These are phyloP conservation scores for Squalus acanthias DNA, from an alignment of 2,797 vertebrate species.

Conservation along the genomic window DNA sequence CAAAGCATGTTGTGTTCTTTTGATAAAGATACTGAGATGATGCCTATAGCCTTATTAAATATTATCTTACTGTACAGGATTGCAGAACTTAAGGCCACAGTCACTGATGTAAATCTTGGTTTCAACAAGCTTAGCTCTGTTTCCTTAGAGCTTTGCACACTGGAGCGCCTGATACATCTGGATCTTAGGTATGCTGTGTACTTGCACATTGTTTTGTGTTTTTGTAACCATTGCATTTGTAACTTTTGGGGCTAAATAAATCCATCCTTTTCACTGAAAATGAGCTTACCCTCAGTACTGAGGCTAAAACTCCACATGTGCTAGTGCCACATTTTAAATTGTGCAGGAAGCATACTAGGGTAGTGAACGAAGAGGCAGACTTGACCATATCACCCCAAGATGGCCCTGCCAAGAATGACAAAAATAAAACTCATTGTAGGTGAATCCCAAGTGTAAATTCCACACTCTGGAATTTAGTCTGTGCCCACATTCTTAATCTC, in stretches of 20 bases:
- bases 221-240: background rate
- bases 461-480: background rate
- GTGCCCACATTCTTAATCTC: background rate
- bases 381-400: background rate
- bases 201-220: background rate
- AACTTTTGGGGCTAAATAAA: background rate
- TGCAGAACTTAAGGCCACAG: conserved; percentile 65
- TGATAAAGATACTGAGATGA: background rate
- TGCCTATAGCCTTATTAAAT: background rate
- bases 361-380: background rate
- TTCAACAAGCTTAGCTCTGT: conserved; percentile 79
- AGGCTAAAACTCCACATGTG: background rate
- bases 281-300: background rate
- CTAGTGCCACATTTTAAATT: background rate
- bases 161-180: conserved; percentile 73
- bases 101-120: conserved; percentile 75
- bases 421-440: background rate
- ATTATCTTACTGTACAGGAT: conserved; percentile 64
- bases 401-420: background rate
- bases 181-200: conserved; percentile 75
- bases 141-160: conserved; percentile 64
- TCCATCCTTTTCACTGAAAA: background rate
- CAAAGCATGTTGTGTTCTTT: background rate
- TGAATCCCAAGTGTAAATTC: background rate
- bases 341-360: background rate